Evolutionary conservation across 2,113 vertebrate species (phyloP).

Genomic region (Chrysochloris asiatica): DNA sequence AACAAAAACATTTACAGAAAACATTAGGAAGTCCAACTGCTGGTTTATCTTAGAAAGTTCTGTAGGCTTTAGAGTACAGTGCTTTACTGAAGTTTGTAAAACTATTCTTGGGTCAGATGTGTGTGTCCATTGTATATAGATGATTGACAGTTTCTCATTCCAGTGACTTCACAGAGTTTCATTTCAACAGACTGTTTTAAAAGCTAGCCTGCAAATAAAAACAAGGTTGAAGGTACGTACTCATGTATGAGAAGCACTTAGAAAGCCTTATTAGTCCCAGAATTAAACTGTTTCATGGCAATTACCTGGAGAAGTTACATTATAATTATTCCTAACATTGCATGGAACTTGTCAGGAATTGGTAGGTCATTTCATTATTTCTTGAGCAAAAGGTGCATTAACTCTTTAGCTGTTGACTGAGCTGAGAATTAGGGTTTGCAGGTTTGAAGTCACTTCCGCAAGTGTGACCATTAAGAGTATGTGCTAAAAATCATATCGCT

Average conservation of each 20-base stretch:
- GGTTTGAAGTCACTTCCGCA: conserved; percentile 17
- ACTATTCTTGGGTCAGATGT: conserved; percentile 27
- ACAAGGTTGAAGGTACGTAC: too few relatives aligned
- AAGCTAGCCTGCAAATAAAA: too few relatives aligned
- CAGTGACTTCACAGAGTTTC: conserved; percentile 34
- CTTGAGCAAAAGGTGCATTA: neutral
- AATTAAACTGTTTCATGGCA: conserved; percentile 46
- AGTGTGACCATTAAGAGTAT: neutral
- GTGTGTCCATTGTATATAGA: conserved; percentile 20
- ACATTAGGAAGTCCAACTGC: neutral
- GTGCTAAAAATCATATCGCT: neutral
- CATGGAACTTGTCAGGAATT: conserved; percentile 45
- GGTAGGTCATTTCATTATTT: conserved; percentile 44
- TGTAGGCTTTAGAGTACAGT: conserved; percentile 7
- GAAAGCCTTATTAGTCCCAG: conserved; percentile 32
- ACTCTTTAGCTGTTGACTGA: conserved; percentile 24
- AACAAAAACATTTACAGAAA: conserved; percentile 34
- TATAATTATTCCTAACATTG: conserved; percentile 40
- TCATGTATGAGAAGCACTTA: conserved; percentile 48
- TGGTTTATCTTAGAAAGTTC: conserved; percentile 18
- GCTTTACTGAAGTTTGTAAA: conserved; percentile 42
- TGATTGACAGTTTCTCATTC: conserved; percentile 42
- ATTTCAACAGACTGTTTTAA: conserved; percentile 49
- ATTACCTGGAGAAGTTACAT: conserved; percentile 40
- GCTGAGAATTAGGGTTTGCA: conserved; percentile 36